Percentiles rank a stretch among this genome's conserved stretches.
phyloP scores from a whole-genome alignment of 1,140 invertebrate species.

The Caenorhabditis tropicalis region DNA sequence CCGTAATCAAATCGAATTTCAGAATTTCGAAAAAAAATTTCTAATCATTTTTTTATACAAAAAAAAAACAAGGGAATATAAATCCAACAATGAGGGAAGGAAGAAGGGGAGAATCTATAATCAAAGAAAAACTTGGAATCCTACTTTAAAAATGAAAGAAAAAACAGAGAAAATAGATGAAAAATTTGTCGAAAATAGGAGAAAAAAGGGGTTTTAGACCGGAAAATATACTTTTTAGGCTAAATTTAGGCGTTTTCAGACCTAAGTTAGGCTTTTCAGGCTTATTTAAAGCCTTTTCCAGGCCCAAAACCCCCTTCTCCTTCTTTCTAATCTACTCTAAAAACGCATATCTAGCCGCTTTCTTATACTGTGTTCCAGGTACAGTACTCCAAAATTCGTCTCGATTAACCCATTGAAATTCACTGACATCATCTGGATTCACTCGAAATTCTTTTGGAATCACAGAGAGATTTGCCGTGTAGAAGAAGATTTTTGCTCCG shows the following conservation, averaged over 20 bases:
- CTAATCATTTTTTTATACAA: too few relatives aligned
- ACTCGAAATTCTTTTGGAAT: conserved; percentile 50
- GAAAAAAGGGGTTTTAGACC: not conserved
- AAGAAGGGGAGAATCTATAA: too few relatives aligned
- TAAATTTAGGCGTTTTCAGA: too few relatives aligned
- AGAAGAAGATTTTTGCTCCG: conserved; percentile 64
- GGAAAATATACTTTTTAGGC: not conserved
- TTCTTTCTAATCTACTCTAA: conserved; percentile 32
- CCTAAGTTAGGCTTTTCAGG: too few relatives aligned
- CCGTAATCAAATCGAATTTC: too few relatives aligned
- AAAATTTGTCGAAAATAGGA: not conserved
- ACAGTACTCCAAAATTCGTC: conserved; percentile 57
- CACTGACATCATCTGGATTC: conserved; percentile 36
- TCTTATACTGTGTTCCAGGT: conserved; percentile 43
- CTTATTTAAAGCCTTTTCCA: not conserved
- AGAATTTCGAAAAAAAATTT: too few relatives aligned
- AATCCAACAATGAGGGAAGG: too few relatives aligned
- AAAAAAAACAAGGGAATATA: too few relatives aligned
- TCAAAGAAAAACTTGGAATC: not conserved
- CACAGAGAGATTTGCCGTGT: conserved; percentile 53
- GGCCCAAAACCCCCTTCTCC: not conserved
- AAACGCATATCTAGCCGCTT: conserved; percentile 12
- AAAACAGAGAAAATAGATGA: not conserved
- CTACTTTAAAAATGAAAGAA: not conserved
- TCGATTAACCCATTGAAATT: conserved; percentile 61